Evolutionary conservation across 2,113 vertebrate genomes (phyloP), one percentile per base, ranked within the genome.

Genomic region (Crypturellus undulatus): DNA sequence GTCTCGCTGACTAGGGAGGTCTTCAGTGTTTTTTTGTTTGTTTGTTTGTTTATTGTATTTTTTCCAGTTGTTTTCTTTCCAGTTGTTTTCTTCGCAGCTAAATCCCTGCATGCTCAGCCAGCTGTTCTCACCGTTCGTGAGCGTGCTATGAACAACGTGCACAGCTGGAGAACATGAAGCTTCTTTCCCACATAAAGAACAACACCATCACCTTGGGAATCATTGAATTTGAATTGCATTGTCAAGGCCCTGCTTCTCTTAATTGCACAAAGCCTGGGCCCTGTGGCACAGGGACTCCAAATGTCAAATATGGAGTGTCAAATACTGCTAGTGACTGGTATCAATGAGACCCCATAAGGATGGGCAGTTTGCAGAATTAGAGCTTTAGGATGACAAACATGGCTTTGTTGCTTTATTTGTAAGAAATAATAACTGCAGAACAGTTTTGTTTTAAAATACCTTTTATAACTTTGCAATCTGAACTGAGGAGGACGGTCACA

Each of bases 241-340:
- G 22, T 47, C 10, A 2, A 42, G 4, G n/a, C 8, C 11, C 6
- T 20, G 36, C 19, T 54, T 2, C 9, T 63, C 4, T 36, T 45
- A 4, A 4, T 30, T 12, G 43, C 0, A 3, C 1, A 0, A 30
- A 56, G 52, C 26, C 26, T 17, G 0, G 62, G 30, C 45, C 17
- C 26, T 28, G 63, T 6, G 14, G 40, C 1, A 2, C 54, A 34
- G 15, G 10, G 1, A 70, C 51, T 51, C 28, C 1, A 3, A 92
- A 26, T 0, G 49, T 51, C 63, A 58, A 78, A 10, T 1, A 13
- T 72, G n/a, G n/a, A n/a, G n/a, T n/a, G 49, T 56, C 63, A 58
- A 77, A 10, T 1, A 13, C 30, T 19, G 18, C 36, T 64, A 1
- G 6, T 54, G 72, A 43, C 32, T 36, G 85, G 26, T 10, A 28